These are phyloP conservation scores for Catharus minimus DNA, from an alignment of 2,113 vertebrate species.

Conservation along the genomic window DNA sequence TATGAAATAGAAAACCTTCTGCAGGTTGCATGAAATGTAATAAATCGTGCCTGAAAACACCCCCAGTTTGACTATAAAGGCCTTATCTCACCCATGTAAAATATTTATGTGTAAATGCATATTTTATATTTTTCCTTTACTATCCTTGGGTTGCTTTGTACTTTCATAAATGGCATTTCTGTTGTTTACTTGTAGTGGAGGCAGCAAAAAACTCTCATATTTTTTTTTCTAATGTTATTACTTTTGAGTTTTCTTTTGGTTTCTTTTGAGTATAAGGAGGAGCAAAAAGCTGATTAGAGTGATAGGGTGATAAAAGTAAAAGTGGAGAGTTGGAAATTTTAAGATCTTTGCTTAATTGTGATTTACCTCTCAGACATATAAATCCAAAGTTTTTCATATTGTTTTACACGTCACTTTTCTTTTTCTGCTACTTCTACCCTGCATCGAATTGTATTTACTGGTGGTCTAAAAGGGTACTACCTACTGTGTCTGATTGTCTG, in stretches of 20 bases:
- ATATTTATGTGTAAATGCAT: constrained; percentile 66
- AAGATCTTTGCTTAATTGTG: constrained; percentile 1
- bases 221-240: constrained; percentile 3
- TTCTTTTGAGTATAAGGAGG: constrained; percentile 23
- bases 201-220: neutral
- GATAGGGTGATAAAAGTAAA: neutral
- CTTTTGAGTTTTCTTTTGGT: neutral
- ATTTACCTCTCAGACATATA: neutral
- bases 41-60: constrained; percentile 59
- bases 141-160: constrained; percentile 45
- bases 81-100: constrained; percentile 60
- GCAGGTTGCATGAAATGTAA: constrained; percentile 53
- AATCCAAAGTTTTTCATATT: neutral
- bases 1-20: constrained; percentile 62
- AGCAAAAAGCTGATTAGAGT: neutral
- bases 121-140: constrained; percentile 64
- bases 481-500: neutral
- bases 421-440: neutral
- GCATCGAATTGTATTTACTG: neutral
- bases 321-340: neutral
- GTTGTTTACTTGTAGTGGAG: constrained; percentile 32
- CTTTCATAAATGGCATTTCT: constrained; percentile 50
- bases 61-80: constrained; percentile 64
- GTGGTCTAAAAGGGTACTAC: neutral
- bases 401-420: neutral